A percentile compares a stretch with the other conserved stretches of the same genome.
These are phyloP conservation scores for Quadroppia sp. DNA, from an alignment of 2,888 invertebrate genomes.

Conservation along the genomic window DNA sequence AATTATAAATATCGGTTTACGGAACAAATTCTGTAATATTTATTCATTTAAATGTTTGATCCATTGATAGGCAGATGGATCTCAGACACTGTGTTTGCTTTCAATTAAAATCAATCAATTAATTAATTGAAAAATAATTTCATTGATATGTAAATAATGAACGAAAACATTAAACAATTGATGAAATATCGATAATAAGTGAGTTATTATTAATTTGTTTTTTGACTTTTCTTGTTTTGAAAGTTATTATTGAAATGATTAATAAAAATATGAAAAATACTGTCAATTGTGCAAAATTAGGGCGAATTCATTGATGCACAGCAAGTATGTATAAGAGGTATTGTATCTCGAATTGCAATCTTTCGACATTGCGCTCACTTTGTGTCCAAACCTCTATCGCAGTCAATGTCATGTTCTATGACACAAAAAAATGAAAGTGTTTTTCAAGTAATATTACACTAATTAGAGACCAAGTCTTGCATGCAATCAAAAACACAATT, in stretches of 20 bases:
- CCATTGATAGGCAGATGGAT: background rate
- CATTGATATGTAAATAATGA: background rate
- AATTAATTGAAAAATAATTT: background rate
- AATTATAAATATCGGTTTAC: background rate
- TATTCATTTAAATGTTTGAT: background rate
- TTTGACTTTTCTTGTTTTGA: background rate
- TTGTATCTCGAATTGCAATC: background rate
- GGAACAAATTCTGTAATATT: background rate
- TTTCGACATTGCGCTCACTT: slow-evolving; percentile 32
- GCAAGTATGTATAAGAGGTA: background rate
- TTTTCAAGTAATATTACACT: slow-evolving; percentile 31
- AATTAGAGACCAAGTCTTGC: slow-evolving; percentile 34
- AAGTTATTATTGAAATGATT: no score
- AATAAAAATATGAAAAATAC: background rate
- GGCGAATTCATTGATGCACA: slow-evolving; percentile 27
- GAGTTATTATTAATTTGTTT: background rate
- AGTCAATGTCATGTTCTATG: slow-evolving; percentile 39
- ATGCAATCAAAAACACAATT: background rate
- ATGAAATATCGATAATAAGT: background rate
- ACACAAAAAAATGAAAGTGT: slow-evolving; percentile 37
- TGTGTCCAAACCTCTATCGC: slow-evolving; percentile 27
- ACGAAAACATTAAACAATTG: background rate
- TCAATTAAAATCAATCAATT: background rate
- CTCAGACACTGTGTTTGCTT: background rate
- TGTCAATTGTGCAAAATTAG: background rate